Percentiles rank a stretch among this genome's conserved stretches.
Conservation (phyloP, 2,797 vertebrate species). For the Gallirallus australis region DNA sequence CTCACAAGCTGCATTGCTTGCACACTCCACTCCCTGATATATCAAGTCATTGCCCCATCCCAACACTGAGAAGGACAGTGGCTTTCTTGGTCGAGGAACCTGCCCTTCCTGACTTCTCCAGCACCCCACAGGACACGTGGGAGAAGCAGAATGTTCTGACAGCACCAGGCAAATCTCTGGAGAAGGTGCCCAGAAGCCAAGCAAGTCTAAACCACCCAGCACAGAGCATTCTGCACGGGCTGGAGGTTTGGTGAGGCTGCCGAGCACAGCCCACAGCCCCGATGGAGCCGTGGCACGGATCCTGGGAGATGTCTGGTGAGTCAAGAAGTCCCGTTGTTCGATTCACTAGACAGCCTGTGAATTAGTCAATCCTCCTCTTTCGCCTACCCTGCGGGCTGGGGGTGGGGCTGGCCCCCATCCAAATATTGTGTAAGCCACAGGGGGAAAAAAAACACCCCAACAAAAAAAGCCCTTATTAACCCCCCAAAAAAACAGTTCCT, state of each 20-base stretch:
- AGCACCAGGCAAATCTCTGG: not conserved
- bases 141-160: accelerated
- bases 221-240: conserved; percentile 9
- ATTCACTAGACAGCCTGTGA: not conserved
- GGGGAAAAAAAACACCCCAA: not conserved
- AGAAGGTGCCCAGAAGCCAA: not conserved
- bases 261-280: not conserved
- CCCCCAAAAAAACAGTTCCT: not conserved
- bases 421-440: conserved; percentile 16
- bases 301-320: conserved; percentile 26
- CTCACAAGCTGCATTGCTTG: not conserved
- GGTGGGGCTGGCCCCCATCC: not conserved
- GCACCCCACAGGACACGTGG: not conserved
- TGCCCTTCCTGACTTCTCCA: not conserved
- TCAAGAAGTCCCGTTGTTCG: conserved; percentile 1
- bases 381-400: not conserved
- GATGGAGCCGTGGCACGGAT: not conserved
- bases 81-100: not conserved
- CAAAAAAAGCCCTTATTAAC: too few relatives aligned
- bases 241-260: not conserved
- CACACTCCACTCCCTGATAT: not conserved
- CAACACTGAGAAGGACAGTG: accelerated
- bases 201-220: accelerated
- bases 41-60: not conserved
- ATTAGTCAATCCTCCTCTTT: conserved; percentile 44